A percentile compares a stretch with the other conserved stretches of the same genome.
Conservation (phyloP, 1,140 invertebrate species). For the Cyclargus thomasi region DNA sequence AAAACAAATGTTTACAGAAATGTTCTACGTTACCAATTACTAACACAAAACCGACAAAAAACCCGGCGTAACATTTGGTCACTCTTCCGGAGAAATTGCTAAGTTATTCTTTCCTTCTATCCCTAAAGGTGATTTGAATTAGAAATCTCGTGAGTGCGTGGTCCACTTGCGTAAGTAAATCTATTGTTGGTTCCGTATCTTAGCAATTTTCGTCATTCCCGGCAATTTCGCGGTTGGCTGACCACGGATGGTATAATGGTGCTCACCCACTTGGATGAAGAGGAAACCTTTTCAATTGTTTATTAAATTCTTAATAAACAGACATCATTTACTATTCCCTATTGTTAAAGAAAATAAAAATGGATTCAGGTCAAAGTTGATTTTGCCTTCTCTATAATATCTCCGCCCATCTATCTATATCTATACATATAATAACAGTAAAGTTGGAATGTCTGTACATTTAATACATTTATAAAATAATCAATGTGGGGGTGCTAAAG, state of each 20-base stretch:
- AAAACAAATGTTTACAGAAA: too few species aligned
- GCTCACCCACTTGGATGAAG: constrained; percentile 24
- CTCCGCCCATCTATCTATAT: too few species aligned
- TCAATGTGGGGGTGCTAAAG: too few species aligned
- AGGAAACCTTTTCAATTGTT: constrained; percentile 14
- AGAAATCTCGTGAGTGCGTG: constrained; percentile 5
- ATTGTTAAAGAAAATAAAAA: not conserved
- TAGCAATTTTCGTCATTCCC: constrained; percentile 37
- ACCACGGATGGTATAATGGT: constrained; percentile 30
- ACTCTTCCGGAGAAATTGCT: too few species aligned
- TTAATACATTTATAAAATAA: too few species aligned
- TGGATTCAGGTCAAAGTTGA: too few species aligned
- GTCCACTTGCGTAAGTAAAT: constrained; percentile 38
- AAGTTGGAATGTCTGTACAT: too few species aligned
- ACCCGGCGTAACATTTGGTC: too few species aligned
- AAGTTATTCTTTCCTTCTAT: not conserved
- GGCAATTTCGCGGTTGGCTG: constrained; percentile 38
- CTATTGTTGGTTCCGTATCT: constrained; percentile 36
- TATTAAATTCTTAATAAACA: constrained; percentile 17
- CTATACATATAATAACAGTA: too few species aligned
- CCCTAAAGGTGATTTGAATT: not conserved
- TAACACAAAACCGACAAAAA: too few species aligned
- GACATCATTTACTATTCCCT: not conserved
- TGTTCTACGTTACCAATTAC: too few species aligned
- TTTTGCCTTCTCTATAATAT: too few species aligned